Percentiles rank a stretch among this genome's conserved stretches.
These are phyloP conservation scores for Gastracanthus pulcherrimus DNA, from an alignment of 2,888 invertebrate genomes.

Conservation along the genomic window DNA sequence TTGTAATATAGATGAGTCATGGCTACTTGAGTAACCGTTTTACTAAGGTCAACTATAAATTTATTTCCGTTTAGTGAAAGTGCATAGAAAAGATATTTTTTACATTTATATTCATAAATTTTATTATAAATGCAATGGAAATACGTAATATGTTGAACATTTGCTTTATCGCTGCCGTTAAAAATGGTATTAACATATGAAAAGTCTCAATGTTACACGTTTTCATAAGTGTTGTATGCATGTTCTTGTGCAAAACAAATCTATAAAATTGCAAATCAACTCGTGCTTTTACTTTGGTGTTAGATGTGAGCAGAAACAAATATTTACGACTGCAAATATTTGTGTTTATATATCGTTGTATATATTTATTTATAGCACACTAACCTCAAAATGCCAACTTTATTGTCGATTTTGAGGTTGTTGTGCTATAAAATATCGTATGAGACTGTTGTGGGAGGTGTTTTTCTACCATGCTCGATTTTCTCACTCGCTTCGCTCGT, in stretches of 20 bases:
- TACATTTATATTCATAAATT: too few species aligned
- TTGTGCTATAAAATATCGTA: too few species aligned
- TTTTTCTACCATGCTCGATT: too few species aligned
- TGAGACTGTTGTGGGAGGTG: too few species aligned
- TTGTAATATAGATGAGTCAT: too few species aligned
- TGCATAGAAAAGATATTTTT: too few species aligned
- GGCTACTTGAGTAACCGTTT: too few species aligned
- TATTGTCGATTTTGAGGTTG: too few species aligned
- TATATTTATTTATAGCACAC: not conserved
- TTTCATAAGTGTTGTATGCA: not conserved
- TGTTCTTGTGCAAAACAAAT: not conserved
- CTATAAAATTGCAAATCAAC: not conserved
- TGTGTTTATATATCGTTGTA: not conserved
- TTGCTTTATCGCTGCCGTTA: slow-evolving; percentile 15
- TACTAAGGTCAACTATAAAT: too few species aligned
- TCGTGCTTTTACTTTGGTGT: too few species aligned
- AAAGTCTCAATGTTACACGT: not conserved
- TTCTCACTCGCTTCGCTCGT: too few species aligned
- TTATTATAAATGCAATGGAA: not conserved
- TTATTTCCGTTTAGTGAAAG: too few species aligned
- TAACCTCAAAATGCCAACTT: not conserved
- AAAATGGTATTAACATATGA: slow-evolving; percentile 17
- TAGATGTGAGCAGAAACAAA: not conserved
- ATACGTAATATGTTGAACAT: not conserved
- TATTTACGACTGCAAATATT: not conserved